These are phyloP conservation scores for Hyppa rectilinea DNA, from an alignment of 2,888 invertebrate species.

Conservation along the genomic window DNA sequence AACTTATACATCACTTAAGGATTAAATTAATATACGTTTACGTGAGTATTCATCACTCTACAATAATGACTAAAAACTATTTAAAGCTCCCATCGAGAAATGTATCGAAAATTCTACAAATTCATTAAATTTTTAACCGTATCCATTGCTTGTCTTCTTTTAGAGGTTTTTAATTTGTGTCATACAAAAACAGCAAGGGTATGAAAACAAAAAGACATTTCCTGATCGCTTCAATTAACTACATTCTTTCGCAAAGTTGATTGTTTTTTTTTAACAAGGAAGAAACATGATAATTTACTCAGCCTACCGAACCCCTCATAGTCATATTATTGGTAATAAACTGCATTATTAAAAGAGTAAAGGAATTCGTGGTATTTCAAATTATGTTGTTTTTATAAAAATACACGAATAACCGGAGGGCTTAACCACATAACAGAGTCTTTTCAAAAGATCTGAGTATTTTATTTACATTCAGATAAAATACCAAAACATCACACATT, in stretches of 20 bases:
- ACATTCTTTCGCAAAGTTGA: slow-evolving; percentile 51
- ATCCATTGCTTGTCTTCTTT: slow-evolving; percentile 30
- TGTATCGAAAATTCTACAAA: slow-evolving; percentile 37
- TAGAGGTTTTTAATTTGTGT: neutral
- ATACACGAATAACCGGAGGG: neutral
- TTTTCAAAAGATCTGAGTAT: too few species aligned
- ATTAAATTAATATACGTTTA: slow-evolving; percentile 50
- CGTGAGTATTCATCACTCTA: slow-evolving; percentile 22
- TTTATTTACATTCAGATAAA: too few species aligned
- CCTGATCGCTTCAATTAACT: slow-evolving; percentile 65
- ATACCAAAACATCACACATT: too few species aligned
- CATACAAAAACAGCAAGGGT: slow-evolving; percentile 31
- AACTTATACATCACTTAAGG: slow-evolving; percentile 10
- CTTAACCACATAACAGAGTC: too few species aligned
- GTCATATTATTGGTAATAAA: slow-evolving; percentile 55
- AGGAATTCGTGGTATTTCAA: slow-evolving; percentile 30
- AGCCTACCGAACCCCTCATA: slow-evolving; percentile 41
- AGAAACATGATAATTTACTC: slow-evolving; percentile 55
- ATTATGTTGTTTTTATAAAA: slow-evolving; percentile 21
- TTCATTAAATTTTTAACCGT: neutral
- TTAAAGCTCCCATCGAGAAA: slow-evolving; percentile 23
- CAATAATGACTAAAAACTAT: slow-evolving; percentile 48
- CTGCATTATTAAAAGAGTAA: slow-evolving; percentile 31
- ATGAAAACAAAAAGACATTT: slow-evolving; percentile 47
- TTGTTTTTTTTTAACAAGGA: slow-evolving; percentile 56